Percentiles rank a stretch among this genome's conserved stretches.
These are phyloP conservation scores for Corythornis madagascariensis DNA, from an alignment of 2,113 vertebrate genomes.

Conservation along the genomic window DNA sequence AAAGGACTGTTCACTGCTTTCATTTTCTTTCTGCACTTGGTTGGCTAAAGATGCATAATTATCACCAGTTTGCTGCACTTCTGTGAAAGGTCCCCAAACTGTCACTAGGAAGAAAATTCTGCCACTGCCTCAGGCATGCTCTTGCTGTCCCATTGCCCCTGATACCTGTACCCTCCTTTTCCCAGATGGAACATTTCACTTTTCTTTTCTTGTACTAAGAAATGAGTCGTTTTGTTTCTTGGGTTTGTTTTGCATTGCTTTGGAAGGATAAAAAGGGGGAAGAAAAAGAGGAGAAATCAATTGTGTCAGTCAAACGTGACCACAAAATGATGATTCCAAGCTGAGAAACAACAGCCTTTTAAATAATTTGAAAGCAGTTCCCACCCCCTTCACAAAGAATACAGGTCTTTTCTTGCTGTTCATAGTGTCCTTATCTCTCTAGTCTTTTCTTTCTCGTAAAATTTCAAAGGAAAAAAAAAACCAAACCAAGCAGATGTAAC, in stretches of 20 bases:
- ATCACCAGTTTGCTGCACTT: slow-evolving; percentile 32
- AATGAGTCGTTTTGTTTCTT: slow-evolving; percentile 42
- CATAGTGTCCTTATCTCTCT: background rate
- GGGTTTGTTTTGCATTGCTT: slow-evolving; percentile 40
- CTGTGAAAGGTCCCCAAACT: background rate
- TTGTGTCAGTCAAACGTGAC: background rate
- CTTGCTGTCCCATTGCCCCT: slow-evolving; percentile 49
- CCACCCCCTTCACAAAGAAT: background rate
- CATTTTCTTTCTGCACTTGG: slow-evolving; percentile 49
- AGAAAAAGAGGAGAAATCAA: slow-evolving; percentile 22
- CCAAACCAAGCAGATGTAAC: background rate
- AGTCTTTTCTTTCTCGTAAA: background rate
- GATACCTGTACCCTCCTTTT: slow-evolving; percentile 36
- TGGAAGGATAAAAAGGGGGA: background rate
- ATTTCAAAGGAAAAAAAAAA: background rate
- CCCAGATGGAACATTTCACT: slow-evolving; percentile 48
- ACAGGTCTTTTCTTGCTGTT: background rate
- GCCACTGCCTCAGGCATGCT: slow-evolving; percentile 66
- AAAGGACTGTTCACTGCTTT: slow-evolving; percentile 34
- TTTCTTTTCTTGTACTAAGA: slow-evolving; percentile 52
- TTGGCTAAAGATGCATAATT: slow-evolving; percentile 45
- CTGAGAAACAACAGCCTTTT: background rate
- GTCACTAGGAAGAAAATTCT: slow-evolving; percentile 27
- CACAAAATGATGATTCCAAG: background rate
- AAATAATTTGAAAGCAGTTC: background rate